phyloP scores from a whole-genome alignment of 2,888 invertebrate species.

The Diaprepes abbreviatus region DNA sequence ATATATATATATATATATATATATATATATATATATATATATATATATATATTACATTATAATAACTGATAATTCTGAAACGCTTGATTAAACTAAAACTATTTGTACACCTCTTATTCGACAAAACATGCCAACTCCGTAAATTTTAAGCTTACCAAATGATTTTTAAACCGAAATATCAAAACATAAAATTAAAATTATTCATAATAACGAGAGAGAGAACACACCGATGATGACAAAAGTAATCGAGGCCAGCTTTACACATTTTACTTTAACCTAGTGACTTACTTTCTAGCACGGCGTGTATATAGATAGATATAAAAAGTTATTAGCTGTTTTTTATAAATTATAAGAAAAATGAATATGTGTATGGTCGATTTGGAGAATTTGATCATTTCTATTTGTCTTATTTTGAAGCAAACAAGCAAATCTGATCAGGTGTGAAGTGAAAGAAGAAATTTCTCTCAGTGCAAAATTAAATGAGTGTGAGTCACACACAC shows the following conservation, averaged over 20 bases:
- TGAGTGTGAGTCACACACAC: too few species aligned
- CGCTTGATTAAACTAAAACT: not conserved
- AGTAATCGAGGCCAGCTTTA: constrained; percentile 38
- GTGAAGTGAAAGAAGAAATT: too few species aligned
- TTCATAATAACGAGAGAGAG: not conserved
- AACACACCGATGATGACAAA: constrained; percentile 16
- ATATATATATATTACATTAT: too few species aligned
- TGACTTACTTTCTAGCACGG: constrained; percentile 41
- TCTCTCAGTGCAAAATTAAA: too few species aligned
- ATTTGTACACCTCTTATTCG: not conserved
- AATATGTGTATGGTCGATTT: too few species aligned
- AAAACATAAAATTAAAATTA: not conserved
- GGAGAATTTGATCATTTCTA: too few species aligned
- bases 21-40: too few species aligned
- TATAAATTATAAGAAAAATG: too few species aligned
- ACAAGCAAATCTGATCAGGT: too few species aligned
- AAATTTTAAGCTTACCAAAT: not conserved
- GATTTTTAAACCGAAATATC: not conserved
- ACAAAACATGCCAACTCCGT: not conserved
- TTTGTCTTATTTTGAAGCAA: too few species aligned
- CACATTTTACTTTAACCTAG: constrained; percentile 47
- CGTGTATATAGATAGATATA: constrained; percentile 12
- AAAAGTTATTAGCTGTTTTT: constrained; percentile 32
- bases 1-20: too few species aligned
- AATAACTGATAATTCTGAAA: too few species aligned